Percentiles rank a stretch among this genome's conserved stretches.
phyloP scores from a whole-genome alignment of 2,888 invertebrate genomes.

The Proisotoma minuta region DNA sequence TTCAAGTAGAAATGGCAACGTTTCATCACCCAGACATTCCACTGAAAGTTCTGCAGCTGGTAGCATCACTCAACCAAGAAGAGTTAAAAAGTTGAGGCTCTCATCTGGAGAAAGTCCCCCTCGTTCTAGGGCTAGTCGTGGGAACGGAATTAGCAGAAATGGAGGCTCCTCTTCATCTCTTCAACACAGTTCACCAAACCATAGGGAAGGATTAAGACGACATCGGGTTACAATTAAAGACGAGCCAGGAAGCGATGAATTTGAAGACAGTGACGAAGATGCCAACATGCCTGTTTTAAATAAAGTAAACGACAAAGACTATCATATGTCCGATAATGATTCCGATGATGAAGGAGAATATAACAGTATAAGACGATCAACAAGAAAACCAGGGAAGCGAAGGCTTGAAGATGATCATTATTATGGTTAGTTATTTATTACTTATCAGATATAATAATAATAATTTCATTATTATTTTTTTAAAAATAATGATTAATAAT shows the following conservation, averaged over 20 bases:
- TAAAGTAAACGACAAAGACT: constrained; percentile 47
- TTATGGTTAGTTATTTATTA: constrained; percentile 22
- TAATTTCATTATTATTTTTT: too few species aligned
- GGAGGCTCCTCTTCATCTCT: constrained; percentile 9
- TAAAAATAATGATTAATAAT: too few species aligned
- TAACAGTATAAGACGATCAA: constrained; percentile 23
- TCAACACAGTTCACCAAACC: constrained; percentile 9
- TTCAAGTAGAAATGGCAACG: constrained; percentile 10
- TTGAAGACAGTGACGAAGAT: constrained; percentile 45
- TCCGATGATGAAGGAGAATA: constrained; percentile 44
- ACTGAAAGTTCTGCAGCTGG: constrained; percentile 5
- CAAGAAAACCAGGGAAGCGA: constrained; percentile 18
- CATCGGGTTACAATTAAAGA: constrained; percentile 4
- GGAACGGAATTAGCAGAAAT: background rate
- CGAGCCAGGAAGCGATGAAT: constrained; percentile 36
- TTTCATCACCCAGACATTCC: constrained; percentile 15
- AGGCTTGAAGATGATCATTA: constrained; percentile 21
- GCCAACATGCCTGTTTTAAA: constrained; percentile 29
- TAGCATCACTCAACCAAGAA: constrained; percentile 6
- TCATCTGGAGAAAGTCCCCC: constrained; percentile 38
- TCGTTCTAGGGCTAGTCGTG: background rate
- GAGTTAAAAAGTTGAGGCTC: constrained; percentile 32
- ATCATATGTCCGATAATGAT: constrained; percentile 41
- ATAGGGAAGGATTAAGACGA: too few species aligned
- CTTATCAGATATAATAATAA: too few species aligned